A percentile compares a stretch with the other conserved stretches of the same genome.
Evolutionary conservation across 2,888 invertebrate species (phyloP).

Genomic region (Arrhopalites spinosus): DNA sequence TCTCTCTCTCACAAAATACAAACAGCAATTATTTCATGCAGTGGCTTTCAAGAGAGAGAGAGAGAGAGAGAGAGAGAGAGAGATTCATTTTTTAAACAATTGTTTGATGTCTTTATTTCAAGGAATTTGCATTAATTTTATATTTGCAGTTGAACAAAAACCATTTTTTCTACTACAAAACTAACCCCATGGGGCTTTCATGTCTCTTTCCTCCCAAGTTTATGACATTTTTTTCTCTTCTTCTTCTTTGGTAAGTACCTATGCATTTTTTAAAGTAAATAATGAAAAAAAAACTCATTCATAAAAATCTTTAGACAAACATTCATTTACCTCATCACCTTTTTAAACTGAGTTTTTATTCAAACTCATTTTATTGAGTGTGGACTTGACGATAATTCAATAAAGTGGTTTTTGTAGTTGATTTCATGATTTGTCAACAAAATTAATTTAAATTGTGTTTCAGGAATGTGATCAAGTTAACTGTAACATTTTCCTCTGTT

Average conservation of each 20-base stretch:
- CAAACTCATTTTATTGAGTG: too few relatives aligned
- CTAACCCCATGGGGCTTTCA: not conserved
- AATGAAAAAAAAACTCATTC: not conserved
- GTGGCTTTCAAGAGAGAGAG: not conserved
- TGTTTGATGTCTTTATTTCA: slow-evolving; percentile 21
- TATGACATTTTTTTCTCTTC: not conserved
- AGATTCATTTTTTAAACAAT: not conserved
- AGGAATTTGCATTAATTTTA: slow-evolving; percentile 1
- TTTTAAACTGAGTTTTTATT: too few relatives aligned
- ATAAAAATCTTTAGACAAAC: not conserved
- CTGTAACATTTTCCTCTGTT: too few relatives aligned
- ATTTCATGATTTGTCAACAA: too few relatives aligned
- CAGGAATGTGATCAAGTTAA: not conserved
- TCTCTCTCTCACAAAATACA: not conserved
- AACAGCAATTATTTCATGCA: slow-evolving; percentile 17
- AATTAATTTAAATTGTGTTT: not conserved
- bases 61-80: not conserved
- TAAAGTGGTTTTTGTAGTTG: too few relatives aligned
- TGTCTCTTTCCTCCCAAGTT: slow-evolving; percentile 9
- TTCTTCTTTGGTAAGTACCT: not conserved
- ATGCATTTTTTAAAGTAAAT: slow-evolving; percentile 4
- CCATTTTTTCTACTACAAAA: not conserved
- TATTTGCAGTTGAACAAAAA: slow-evolving; percentile 9
- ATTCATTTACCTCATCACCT: too few relatives aligned
- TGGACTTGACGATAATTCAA: too few relatives aligned